Conservation (phyloP, 2,888 invertebrate genomes). For the Caenorhabditis sinica region DNA sequence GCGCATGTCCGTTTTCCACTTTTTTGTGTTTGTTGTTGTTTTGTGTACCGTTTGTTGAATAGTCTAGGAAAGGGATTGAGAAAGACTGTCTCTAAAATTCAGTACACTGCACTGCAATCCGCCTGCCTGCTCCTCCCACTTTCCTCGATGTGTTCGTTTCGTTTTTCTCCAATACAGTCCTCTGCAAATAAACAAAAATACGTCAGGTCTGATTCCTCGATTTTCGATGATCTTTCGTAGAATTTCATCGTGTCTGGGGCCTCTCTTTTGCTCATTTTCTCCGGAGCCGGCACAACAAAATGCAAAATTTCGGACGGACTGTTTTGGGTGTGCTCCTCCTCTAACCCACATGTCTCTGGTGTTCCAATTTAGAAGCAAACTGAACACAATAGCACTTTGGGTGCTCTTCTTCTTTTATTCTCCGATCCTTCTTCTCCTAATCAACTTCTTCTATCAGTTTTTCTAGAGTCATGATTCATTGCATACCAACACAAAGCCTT, state of each 20-base stretch:
- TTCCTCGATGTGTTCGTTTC: slow-evolving; percentile 54
- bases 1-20: slow-evolving; percentile 57
- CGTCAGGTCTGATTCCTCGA: slow-evolving; percentile 59
- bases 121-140: slow-evolving; percentile 27
- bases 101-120: slow-evolving; percentile 34
- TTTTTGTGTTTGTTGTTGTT: slow-evolving; percentile 62
- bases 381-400: slow-evolving; percentile 22
- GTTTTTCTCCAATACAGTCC: slow-evolving; percentile 45
- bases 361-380: slow-evolving; percentile 58
- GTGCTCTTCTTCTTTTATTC: slow-evolving; percentile 9
- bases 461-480: slow-evolving; percentile 6
- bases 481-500: not conserved
- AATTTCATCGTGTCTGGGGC: slow-evolving; percentile 47
- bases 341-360: slow-evolving; percentile 25
- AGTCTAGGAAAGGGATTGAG: slow-evolving; percentile 9
- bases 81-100: slow-evolving; percentile 61
- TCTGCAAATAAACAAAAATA: slow-evolving; percentile 64
- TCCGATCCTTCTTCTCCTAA: not conserved
- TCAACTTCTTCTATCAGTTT: not conserved
- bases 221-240: slow-evolving; percentile 53
- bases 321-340: slow-evolving; percentile 53
- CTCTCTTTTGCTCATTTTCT: not conserved
- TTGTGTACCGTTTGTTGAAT: slow-evolving; percentile 60
- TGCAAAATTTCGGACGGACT: slow-evolving; percentile 59
- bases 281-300: slow-evolving; percentile 48